Conservation (phyloP, 2,797 vertebrate genomes). For the Tapirus indicus region DNA sequence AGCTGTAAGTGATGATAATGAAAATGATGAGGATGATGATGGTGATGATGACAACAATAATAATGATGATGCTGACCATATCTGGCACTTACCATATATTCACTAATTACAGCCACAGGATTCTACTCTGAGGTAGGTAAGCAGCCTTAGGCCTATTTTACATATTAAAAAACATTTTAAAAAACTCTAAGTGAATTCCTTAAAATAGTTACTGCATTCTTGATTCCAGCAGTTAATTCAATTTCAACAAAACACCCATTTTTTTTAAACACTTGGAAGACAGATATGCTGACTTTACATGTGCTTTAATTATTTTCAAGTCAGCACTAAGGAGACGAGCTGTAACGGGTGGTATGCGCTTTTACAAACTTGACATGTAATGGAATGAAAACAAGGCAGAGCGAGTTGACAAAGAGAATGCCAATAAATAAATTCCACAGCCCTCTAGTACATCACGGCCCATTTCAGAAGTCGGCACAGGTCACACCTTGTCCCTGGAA, state of each 20-base stretch:
- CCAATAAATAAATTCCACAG: neutral
- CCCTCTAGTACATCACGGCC: neutral
- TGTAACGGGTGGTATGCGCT: neutral
- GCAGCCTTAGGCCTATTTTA: neutral
- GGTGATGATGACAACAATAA: neutral
- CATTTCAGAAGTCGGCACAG: neutral
- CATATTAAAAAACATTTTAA: constrained; percentile 39
- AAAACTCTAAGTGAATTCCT: constrained; percentile 56
- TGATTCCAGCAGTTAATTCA: constrained; percentile 68
- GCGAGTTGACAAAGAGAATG: neutral
- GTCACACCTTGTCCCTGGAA: neutral
- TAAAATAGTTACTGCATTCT: constrained; percentile 69
- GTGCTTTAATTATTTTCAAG: constrained; percentile 64
- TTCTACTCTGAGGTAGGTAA: constrained; percentile 21
- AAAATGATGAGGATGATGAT: neutral
- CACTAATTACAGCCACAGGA: constrained; percentile 19
- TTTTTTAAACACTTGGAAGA: constrained; percentile 49
- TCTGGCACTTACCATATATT: neutral
- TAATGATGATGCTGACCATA: neutral
- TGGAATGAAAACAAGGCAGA: constrained; percentile 5
- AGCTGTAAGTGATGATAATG: neutral
- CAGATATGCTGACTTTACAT: constrained; percentile 11
- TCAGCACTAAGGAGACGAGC: constrained; percentile 44
- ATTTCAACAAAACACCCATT: constrained; percentile 43
- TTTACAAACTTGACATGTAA: neutral